Evolutionary conservation across 2,888 invertebrate genomes (phyloP), one percentile per base, ranked within the genome.

Genomic region (Aphidoletes aphidimyza): DNA sequence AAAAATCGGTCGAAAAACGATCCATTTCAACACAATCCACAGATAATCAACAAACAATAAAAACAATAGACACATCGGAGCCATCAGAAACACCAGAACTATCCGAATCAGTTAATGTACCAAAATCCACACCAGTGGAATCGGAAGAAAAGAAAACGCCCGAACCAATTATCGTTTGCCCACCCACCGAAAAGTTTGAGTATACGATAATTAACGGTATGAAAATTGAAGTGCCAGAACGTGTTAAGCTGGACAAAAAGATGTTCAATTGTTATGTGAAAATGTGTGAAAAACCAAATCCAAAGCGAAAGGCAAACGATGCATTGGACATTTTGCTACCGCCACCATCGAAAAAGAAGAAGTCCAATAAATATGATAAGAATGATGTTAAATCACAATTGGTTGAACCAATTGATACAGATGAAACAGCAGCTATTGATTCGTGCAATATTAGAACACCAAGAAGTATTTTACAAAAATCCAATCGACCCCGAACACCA

Each of bases 181-280:
- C 9, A 47, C 19, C 47, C 9, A 14, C 17, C 2, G 47, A 47
- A 47, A 47, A 47, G 47, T 47, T 47, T 19, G 47, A 47, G 19
- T 47, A 17, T 19, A 14, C 47, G 2, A 47, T 47, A 11, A 47
- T 47, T 2, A 54, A 54, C 22, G 54, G 54, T 5, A 54, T 26
- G 22, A 54, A 26, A 78, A 81, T 81, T 37, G 81, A 81, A 37
- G 36, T 81, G 81, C 81, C 81, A 36, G 37, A 30, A n/a, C n/a
- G 81, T n/a, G 81, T n/a, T 1, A 22, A 37, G n/a, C 11, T n/a
- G 2, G 37, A 81, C 37, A 0, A 19, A 8, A 37, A 81, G 37
- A 37, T 36, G 81, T 81, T 81, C 37, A 5, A 81, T 8, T 81
- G 81, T n/a, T 1, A 2, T 19, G 81, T 81, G 19, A 36, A 37